A percentile compares a stretch with the other conserved stretches of the same genome.
Conservation (phyloP, 1,140 invertebrate genomes). For the Stenopsyche tienmushanensis region DNA sequence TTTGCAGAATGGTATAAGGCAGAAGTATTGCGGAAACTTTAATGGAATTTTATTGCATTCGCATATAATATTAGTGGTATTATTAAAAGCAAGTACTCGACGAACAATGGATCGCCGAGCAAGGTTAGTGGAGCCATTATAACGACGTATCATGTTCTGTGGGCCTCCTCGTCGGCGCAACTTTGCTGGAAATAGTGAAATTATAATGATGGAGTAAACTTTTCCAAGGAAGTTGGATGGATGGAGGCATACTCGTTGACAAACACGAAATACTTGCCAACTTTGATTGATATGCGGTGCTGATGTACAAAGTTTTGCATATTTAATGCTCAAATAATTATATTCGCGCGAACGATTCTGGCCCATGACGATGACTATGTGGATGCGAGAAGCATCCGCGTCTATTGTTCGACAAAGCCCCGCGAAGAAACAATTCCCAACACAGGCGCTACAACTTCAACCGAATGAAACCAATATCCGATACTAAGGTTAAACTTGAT, state of each 20-base stretch:
- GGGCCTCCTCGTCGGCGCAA: neutral
- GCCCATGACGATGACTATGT: too few species aligned
- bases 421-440: too few species aligned
- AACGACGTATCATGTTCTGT: conserved; percentile 12
- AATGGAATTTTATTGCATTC: neutral
- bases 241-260: conserved; percentile 8
- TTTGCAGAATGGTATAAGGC: neutral
- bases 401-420: too few species aligned
- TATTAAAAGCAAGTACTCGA: too few species aligned
- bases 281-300: conserved; percentile 27
- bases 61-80: neutral
- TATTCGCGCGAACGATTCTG: conserved; percentile 6
- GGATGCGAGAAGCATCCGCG: too few species aligned
- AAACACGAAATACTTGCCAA: conserved; percentile 26
- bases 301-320: conserved; percentile 31
- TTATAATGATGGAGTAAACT: conserved; percentile 16
- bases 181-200: conserved; percentile 4
- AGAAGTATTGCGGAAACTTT: neutral
- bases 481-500: too few species aligned
- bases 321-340: conserved; percentile 33
- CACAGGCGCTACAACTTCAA: too few species aligned
- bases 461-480: too few species aligned
- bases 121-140: neutral
- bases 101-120: neutral
- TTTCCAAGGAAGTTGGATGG: neutral